Base-by-base conservation (phyloP, 2,888 invertebrate genomes). In the Epinotia ramella region DNA sequence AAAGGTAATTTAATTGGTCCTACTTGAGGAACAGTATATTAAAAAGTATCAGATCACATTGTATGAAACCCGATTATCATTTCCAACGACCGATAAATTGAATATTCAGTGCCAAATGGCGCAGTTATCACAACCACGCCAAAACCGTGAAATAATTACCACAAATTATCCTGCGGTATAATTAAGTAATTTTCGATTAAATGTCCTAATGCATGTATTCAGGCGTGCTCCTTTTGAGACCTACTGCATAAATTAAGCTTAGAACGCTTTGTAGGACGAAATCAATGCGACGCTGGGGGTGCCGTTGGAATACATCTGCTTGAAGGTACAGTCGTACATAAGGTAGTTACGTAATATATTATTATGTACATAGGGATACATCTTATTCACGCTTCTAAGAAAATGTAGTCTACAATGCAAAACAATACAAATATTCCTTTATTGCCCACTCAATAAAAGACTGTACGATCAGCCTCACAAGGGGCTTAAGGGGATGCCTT, bases 171-270 rank as follows among this genome's bases (percentile, higher is more conserved):
- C 28, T 28, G 20, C 56, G 20, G 18, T 28, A 18, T 20, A 62
- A 64, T 69, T 69, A 24, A 12, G 64, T 64, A 72, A 72, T 72
- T 64, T 44, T 18, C 64, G 44, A 72, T 72, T 72, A 72, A 72
- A 64, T 56, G 11, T 18, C 16, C 46, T 28, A 28, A 59, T 69
- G 68, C 59, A 24, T 62, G 18, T 53, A 53, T 53, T 53, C 53
- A 53, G 63, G n/a, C 16, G 6, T 28, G 44, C 53, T 64, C 64
- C 71, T 5, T 40, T 72, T 64, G 64, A 33, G 71, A 72, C 64
- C 57, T 44, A 24, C 16, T 44, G 44, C 1, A 40, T 7, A 7
- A 40, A 33, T 40, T 4, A 16, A 24, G 16, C 18, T 40, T 16
- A 40, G 9, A n/a, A 33, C 40, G 33, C 7, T 6, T 40, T 33